Evolutionary conservation across 2,113 vertebrate genomes (phyloP).

Genomic region (Psilopogon haemacephalus): DNA sequence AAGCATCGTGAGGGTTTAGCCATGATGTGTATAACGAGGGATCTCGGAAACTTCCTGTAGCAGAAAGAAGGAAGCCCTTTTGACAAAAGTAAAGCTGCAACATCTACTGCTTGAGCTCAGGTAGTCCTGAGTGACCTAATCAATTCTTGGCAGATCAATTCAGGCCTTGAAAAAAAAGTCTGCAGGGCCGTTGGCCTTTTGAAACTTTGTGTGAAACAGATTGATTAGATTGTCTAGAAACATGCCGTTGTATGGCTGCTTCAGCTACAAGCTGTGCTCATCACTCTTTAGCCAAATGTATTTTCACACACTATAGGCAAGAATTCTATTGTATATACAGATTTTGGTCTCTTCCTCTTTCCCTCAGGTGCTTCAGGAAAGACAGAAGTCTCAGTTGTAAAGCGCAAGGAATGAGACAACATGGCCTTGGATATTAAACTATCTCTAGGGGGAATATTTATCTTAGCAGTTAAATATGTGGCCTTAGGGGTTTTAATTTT

Average conservation of each 20-base stretch:
- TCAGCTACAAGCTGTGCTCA: not conserved
- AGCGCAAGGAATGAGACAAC: not conserved
- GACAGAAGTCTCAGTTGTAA: not conserved
- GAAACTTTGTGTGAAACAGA: not conserved
- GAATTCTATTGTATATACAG: not conserved
- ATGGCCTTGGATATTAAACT: not conserved
- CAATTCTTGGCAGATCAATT: not conserved
- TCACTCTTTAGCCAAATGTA: not conserved
- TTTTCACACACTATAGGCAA: not conserved
- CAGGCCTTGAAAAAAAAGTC: not conserved
- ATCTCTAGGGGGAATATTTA: not conserved
- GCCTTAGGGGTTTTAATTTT: not conserved
- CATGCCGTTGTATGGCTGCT: not conserved
- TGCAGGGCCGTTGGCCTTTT: not conserved
- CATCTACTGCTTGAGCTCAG: not conserved
- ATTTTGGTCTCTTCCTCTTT: not conserved
- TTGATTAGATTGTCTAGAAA: not conserved
- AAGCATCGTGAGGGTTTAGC: constrained; percentile 78
- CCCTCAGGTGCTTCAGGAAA: not conserved
- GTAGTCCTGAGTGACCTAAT: not conserved
- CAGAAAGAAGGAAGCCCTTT: not conserved
- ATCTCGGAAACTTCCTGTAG: constrained; percentile 84
- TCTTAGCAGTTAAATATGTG: not conserved
- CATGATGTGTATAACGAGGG: constrained; percentile 87
- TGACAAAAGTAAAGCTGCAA: not conserved